Evolutionary conservation across 1,140 invertebrate species (phyloP), one percentile per base, ranked within the genome.

Genomic region (Papilio polytes): DNA sequence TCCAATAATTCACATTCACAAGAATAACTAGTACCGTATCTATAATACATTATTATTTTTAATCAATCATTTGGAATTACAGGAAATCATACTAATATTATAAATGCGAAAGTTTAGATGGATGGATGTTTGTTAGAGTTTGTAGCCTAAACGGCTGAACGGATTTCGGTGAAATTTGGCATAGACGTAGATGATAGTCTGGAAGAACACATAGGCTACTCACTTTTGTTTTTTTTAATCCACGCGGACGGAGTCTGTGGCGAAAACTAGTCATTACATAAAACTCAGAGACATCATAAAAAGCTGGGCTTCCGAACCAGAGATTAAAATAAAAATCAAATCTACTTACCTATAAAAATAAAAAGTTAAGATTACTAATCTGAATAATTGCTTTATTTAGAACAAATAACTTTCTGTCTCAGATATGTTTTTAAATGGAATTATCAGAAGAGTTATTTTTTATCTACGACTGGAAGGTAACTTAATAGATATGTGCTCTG

Each of bases 401-500:
- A 59, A 59, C n/a, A 8, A 20, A 63, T 63, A 26, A 26, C 59
- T 26, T 26, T 26, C 59, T 66, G 1, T 9, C 9, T 22, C n/a
- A 22, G n/a, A n/a, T 20, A 59, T n/a, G 18, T 10, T 20, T 20
- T 31, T 8, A 1, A 70, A 31, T 36, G 13, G 13, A 70, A 70
- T 70, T 26, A 63, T 63, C 20, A 36, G 8, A 70, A 66, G 13
- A 20, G 22, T 2, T 63, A 63, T 13, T 26, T 3, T 0, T 70
- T 70, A 70, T 70, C 63, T 70, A 70, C 13, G 56, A 66, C 6
- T 36, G 18, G 6, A 41, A 72, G 31, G 31, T 46, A 76, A 22
- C 12, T 51, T 26, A 76, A 51, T 76, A 22, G 46, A 76, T 51
- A 46, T 78, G 56, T 44, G 77, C 36, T 63, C 46, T 13, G 46